phyloP scores from a whole-genome alignment of 2,888 invertebrate genomes.

The Ceratothoa steindachneri region DNA sequence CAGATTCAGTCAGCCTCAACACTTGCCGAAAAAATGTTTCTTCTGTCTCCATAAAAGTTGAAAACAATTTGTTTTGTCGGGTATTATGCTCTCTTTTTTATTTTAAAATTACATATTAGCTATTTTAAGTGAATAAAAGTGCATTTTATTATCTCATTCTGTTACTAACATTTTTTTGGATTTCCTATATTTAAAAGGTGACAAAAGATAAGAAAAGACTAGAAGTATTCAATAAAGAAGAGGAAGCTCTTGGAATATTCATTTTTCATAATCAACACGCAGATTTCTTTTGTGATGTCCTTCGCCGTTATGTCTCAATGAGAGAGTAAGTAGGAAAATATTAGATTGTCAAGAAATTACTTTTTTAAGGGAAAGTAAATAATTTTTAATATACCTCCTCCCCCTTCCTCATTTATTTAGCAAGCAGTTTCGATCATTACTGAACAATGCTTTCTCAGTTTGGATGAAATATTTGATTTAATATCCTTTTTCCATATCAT shows the following conservation, averaged over 20 bases:
- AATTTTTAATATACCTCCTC: too few relatives aligned
- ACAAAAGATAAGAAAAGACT: neutral
- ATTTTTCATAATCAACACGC: conserved; percentile 33
- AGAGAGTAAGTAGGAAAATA: conserved; percentile 27
- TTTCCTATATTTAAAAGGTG: neutral
- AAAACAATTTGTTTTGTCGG: neutral
- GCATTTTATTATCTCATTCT: too few relatives aligned
- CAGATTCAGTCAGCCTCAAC: neutral
- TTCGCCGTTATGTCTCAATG: conserved; percentile 36
- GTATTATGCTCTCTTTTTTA: neutral
- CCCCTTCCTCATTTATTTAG: too few relatives aligned
- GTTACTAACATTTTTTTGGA: too few relatives aligned
- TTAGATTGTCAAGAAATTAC: neutral
- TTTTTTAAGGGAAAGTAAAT: too few relatives aligned
- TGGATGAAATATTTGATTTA: too few relatives aligned
- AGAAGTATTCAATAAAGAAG: neutral
- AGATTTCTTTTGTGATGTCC: conserved; percentile 37
- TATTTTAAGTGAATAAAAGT: too few relatives aligned
- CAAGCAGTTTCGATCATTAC: too few relatives aligned
- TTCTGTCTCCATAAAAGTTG: neutral
- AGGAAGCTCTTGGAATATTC: conserved; percentile 16
- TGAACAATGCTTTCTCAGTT: too few relatives aligned
- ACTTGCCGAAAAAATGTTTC: neutral
- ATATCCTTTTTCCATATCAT: too few relatives aligned
- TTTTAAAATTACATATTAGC: neutral